These are phyloP conservation scores for Lithobius niger DNA, from an alignment of 1,140 invertebrate species.

Conservation along the genomic window DNA sequence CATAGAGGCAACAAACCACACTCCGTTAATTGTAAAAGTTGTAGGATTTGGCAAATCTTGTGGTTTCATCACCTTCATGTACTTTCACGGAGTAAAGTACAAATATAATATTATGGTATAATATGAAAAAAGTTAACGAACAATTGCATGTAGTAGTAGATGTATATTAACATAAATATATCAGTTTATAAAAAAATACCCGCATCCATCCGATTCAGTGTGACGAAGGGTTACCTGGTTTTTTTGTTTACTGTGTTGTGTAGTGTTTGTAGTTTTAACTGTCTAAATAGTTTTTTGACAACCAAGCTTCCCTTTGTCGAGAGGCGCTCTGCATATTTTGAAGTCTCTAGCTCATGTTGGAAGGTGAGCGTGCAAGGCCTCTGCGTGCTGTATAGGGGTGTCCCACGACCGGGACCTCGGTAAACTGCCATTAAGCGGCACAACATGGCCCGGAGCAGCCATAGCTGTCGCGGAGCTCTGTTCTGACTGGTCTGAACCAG, in stretches of 20 bases:
- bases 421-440: not conserved
- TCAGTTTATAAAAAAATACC: conserved; percentile 17
- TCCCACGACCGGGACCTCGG: not conserved
- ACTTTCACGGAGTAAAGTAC: too few species aligned
- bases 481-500: not conserved
- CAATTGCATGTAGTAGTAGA: not conserved
- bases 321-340: conserved; percentile 1
- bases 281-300: too few species aligned
- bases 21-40: too few species aligned
- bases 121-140: not conserved
- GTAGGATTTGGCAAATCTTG: too few species aligned
- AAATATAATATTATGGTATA: not conserved
- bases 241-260: not conserved
- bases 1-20: too few species aligned
- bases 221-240: conserved; percentile 2
- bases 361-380: not conserved
- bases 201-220: conserved; percentile 15
- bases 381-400: not conserved
- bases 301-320: conserved; percentile 1
- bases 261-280: not conserved
- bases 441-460: not conserved
- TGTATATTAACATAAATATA: not conserved
- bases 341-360: not conserved
- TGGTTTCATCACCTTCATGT: too few species aligned
- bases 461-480: not conserved